A percentile compares a stretch with the other conserved stretches of the same genome.
Evolutionary conservation across 2,797 vertebrate genomes (phyloP).

Genomic region (Perodicticus potto): DNA sequence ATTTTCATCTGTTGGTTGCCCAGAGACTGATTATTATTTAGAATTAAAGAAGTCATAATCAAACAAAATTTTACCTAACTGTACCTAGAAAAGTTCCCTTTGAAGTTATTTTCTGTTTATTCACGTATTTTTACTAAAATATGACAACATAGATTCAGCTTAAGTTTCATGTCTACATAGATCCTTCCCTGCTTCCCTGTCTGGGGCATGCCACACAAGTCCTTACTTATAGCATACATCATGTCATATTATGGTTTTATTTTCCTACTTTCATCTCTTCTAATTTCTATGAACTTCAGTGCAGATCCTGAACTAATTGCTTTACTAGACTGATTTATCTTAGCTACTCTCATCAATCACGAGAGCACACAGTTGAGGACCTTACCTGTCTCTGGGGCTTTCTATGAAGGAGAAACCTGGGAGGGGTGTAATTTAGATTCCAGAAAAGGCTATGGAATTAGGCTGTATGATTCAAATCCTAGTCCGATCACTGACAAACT

Average conservation of each 20-base stretch:
- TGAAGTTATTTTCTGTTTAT: background rate
- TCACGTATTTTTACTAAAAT: background rate
- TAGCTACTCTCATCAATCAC: background rate
- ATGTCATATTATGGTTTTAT: background rate
- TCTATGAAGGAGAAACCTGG: background rate
- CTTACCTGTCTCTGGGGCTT: background rate
- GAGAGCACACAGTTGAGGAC: background rate
- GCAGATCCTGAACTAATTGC: background rate
- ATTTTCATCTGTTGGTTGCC: background rate
- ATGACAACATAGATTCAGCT: background rate
- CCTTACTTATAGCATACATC: accelerated
- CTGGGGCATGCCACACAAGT: background rate
- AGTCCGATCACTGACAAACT: background rate
- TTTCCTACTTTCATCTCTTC: background rate
- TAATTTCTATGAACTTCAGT: background rate
- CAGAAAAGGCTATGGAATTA: background rate
- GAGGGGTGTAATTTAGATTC: background rate
- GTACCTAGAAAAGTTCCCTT: background rate
- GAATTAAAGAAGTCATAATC: too few species aligned
- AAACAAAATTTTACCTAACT: background rate
- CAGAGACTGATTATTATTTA: background rate
- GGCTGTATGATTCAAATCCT: background rate
- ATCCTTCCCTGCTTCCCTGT: background rate
- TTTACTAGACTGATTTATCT: background rate
- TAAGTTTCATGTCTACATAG: background rate